Base-by-base conservation (phyloP, 1,140 invertebrate species). In the Grapholita molesta region DNA sequence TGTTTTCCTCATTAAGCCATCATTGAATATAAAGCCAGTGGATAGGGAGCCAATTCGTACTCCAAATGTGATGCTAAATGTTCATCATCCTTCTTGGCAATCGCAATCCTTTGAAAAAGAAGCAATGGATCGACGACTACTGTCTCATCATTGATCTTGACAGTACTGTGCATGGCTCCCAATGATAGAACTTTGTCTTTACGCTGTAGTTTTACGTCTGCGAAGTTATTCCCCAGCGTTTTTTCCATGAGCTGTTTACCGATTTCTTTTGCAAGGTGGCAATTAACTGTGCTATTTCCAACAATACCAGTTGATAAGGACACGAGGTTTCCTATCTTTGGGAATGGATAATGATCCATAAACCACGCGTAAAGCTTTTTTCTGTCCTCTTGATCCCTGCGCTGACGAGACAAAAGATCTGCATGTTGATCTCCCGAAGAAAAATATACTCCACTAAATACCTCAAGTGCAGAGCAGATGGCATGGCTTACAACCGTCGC, bases 21-120 rank as follows among this genome's bases (percentile, higher is more conserved):
- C 71, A 72, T 79, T 74, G 76, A 80, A 78, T 11, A 78, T 11
- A 78, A 24, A 72, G 74, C 69, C 68, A 74, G 70, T 15, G 75
- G 73, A 81, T 76, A 81, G 28, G 73, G 71, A 57, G 73, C 75
- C 57, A 81, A 65, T 79, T 81, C 70, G 42, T 77, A 77, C 71
- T 42, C 77, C 75, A 79, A 68, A 65, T 81, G 76, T 23, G 48
- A 73, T 74, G 74, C 52, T 2, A 79, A 69, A 66, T 79, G 69
- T 76, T 82, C 70, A 42, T 70, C 42, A 32, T 38, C 61, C 72
- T 76, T 78, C 76, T 82, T 78, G 33, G 61, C 65, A 21, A 80
- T 69, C 18, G 66, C 74, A 64, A 78, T 79, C 67, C 74, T 65
- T 53, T 82, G 70, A 72, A 80, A 82, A 25, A 79, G 32, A 48